A percentile compares a stretch with the other conserved stretches of the same genome.
phyloP scores from a whole-genome alignment of 1,140 invertebrate species.

The Heliconius eleuchia region DNA sequence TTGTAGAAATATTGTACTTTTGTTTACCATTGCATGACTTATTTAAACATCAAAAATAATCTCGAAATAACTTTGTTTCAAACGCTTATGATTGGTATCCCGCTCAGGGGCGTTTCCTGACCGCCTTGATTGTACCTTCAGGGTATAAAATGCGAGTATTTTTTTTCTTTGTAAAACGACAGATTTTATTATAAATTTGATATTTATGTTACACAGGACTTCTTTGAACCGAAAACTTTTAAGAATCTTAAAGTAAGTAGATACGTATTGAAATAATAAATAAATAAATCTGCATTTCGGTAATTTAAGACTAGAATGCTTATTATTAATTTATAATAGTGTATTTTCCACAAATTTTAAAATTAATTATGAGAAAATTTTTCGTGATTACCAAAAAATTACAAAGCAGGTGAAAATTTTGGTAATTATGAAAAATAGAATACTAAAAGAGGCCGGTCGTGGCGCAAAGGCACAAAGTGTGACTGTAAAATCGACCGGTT shows the following conservation, averaged over 20 bases:
- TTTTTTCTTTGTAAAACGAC: not conserved
- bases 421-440: not conserved
- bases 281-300: not conserved
- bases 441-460: not conserved
- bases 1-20: not conserved
- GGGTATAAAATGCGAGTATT: not conserved
- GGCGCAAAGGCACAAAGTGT: too few relatives aligned
- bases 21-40: not conserved
- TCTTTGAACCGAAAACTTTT: not conserved
- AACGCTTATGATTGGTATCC: slow-evolving; percentile 19
- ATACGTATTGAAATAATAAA: not conserved
- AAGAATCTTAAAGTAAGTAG: not conserved
- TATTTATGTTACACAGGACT: not conserved
- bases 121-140: slow-evolving; percentile 21
- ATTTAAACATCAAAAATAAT: slow-evolving; percentile 8
- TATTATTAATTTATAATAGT: too few relatives aligned
- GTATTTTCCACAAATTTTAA: too few relatives aligned
- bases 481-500: too few relatives aligned
- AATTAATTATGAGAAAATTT: too few relatives aligned
- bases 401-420: too few relatives aligned
- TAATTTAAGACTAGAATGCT: too few relatives aligned
- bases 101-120: slow-evolving; percentile 25
- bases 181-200: slow-evolving; percentile 5
- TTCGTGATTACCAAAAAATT: too few relatives aligned
- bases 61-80: slow-evolving; percentile 21